phyloP scores from a whole-genome alignment of 2,888 invertebrate genomes.

The Apamea sordens region DNA sequence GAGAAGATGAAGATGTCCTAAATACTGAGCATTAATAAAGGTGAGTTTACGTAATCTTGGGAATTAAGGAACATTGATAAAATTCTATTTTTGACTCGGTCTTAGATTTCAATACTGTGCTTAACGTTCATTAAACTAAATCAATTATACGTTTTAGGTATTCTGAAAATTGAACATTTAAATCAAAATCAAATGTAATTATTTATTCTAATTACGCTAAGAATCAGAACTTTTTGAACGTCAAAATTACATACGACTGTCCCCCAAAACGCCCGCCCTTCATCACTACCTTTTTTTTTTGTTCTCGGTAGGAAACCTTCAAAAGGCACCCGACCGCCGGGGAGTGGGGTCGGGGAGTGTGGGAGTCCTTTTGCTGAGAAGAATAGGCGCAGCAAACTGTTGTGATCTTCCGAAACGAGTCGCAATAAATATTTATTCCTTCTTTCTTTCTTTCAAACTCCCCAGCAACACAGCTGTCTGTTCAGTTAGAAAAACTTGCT shows the following conservation, averaged over 20 bases:
- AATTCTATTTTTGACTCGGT: conserved; percentile 9
- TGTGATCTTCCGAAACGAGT: too few species aligned
- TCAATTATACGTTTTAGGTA: conserved; percentile 2
- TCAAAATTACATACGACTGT: neutral
- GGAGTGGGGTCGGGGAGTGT: too few species aligned
- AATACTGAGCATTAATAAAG: conserved; percentile 8
- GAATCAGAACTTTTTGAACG: neutral
- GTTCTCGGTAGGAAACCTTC: too few species aligned
- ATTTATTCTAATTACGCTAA: neutral
- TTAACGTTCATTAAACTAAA: neutral
- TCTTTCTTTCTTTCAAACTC: neutral
- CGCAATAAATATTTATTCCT: too few species aligned
- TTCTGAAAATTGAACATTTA: neutral
- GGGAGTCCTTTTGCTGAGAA: neutral
- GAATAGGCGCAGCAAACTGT: neutral
- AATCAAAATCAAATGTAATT: neutral
- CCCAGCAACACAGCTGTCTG: neutral
- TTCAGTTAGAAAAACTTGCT: neutral
- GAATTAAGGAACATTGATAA: conserved; percentile 12
- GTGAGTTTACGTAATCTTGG: neutral
- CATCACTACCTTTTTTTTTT: too few species aligned
- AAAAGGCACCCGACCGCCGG: too few species aligned
- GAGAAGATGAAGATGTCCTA: conserved; percentile 14
- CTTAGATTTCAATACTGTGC: neutral
- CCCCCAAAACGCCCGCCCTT: neutral